Evolutionary conservation across 2,113 vertebrate species (phyloP).

Genomic region (Cacatua alba): DNA sequence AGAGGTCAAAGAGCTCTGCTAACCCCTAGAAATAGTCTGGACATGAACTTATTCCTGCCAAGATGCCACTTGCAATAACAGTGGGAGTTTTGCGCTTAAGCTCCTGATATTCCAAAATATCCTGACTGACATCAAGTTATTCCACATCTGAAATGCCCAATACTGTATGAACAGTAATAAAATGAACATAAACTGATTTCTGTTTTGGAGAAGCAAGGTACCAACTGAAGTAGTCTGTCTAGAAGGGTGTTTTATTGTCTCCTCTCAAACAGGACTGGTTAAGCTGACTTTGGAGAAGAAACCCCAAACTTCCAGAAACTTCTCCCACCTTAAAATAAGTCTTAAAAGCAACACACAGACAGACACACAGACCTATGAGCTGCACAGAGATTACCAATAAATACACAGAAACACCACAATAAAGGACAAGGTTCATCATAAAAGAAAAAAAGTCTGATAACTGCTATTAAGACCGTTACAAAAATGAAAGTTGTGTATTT

Average conservation of each 20-base stretch:
- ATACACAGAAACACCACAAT: slow-evolving; percentile 62
- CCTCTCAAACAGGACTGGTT: background rate
- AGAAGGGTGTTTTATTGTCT: background rate
- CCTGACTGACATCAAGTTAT: background rate
- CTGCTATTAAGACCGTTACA: slow-evolving; percentile 80
- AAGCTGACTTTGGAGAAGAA: slow-evolving; percentile 52
- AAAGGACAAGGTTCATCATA: slow-evolving; percentile 60
- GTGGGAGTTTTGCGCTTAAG: background rate
- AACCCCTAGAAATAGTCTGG: background rate
- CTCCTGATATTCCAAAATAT: background rate
- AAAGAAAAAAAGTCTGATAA: slow-evolving; percentile 68
- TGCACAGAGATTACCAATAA: slow-evolving; percentile 67
- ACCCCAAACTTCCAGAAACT: background rate
- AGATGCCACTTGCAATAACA: background rate
- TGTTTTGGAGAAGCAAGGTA: slow-evolving; percentile 46
- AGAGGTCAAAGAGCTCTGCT: background rate
- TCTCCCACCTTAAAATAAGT: background rate
- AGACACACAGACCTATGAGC: slow-evolving; percentile 48
- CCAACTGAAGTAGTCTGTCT: slow-evolving; percentile 30
- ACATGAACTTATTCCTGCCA: background rate
- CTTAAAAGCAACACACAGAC: slow-evolving; percentile 55
- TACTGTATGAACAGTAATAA: slow-evolving; percentile 41
- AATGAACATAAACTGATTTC: slow-evolving; percentile 32
- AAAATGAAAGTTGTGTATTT: slow-evolving; percentile 80
- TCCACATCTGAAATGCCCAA: slow-evolving; percentile 53